Evolutionary conservation across 2,113 vertebrate species (phyloP).

Genomic region (Vireo altiloquus): DNA sequence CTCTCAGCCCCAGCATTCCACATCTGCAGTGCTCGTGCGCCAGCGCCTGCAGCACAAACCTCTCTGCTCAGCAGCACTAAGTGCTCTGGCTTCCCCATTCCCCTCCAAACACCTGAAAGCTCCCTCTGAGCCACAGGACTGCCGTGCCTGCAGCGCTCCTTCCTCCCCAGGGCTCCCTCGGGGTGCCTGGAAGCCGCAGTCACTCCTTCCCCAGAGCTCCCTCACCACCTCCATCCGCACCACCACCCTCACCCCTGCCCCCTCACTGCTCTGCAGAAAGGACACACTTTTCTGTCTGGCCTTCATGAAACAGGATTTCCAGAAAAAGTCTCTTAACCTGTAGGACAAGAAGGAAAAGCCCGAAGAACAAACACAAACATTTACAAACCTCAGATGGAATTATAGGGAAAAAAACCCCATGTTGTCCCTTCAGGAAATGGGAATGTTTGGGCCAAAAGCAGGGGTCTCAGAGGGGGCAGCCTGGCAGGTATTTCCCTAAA

Average conservation of each 20-base stretch:
- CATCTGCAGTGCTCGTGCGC: fast-evolving
- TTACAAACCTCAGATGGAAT: not conserved
- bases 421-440: not conserved
- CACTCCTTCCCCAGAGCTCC: not conserved
- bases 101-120: fast-evolving
- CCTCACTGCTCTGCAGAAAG: not conserved
- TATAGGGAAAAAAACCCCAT: fast-evolving
- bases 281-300: not conserved
- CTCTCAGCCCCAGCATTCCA: not conserved
- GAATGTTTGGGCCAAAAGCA: not conserved
- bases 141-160: not conserved
- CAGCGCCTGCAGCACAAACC: not conserved
- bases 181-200: not conserved
- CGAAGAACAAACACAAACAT: not conserved
- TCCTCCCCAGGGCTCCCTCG: too few species aligned
- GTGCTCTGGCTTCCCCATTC: not conserved
- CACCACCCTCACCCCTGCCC: not conserved
- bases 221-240: not conserved
- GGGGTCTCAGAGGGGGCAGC: not conserved
- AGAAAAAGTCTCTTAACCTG: not conserved
- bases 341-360: not conserved
- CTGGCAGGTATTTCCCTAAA: not conserved
- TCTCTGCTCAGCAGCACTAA: not conserved
- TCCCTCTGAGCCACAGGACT: fast-evolving
- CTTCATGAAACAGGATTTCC: not conserved